Evolutionary conservation across 1,140 invertebrate species (phyloP).

Genomic region (Drosophila eugracilis): DNA sequence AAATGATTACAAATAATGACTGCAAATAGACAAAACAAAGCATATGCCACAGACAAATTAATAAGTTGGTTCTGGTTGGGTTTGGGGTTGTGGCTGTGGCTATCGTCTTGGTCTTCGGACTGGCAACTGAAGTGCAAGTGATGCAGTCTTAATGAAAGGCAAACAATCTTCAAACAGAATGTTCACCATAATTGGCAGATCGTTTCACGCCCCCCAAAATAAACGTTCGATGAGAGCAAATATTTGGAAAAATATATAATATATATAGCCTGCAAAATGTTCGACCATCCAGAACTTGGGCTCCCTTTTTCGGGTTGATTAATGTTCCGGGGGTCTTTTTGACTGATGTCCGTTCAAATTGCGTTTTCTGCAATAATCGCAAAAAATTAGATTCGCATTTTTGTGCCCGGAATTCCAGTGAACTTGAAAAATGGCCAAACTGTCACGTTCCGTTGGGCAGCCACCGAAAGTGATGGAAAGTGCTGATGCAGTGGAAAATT

Average conservation of each 20-base stretch:
- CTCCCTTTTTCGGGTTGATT: background rate
- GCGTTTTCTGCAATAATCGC: slow-evolving; percentile 68
- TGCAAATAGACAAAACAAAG: slow-evolving; percentile 50
- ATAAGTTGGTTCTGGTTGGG: slow-evolving; percentile 23
- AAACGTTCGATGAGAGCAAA: slow-evolving; percentile 47
- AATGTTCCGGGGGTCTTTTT: slow-evolving; percentile 10
- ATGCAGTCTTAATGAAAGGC: slow-evolving; percentile 79
- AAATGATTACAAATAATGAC: slow-evolving; percentile 52
- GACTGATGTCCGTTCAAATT: slow-evolving; percentile 58
- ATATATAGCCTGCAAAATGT: slow-evolving; percentile 32
- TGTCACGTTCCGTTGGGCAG: slow-evolving; percentile 65
- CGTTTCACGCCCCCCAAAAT: slow-evolving; percentile 33
- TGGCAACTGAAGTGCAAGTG: slow-evolving; percentile 47
- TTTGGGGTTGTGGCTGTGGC: background rate
- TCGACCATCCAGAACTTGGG: background rate
- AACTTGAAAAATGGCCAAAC: slow-evolving; percentile 70
- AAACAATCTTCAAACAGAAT: slow-evolving; percentile 81
- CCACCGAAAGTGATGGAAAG: slow-evolving; percentile 47
- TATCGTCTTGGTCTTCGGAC: background rate
- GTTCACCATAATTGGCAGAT: slow-evolving; percentile 78
- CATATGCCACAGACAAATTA: slow-evolving; percentile 63
- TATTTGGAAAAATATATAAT: slow-evolving; percentile 56
- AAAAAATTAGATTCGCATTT: slow-evolving; percentile 74
- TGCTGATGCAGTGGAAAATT: slow-evolving; percentile 51
- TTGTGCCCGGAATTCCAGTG: slow-evolving; percentile 20